phyloP scores from a whole-genome alignment of 2,797 vertebrate species.

The Neomorphus geoffroyi region DNA sequence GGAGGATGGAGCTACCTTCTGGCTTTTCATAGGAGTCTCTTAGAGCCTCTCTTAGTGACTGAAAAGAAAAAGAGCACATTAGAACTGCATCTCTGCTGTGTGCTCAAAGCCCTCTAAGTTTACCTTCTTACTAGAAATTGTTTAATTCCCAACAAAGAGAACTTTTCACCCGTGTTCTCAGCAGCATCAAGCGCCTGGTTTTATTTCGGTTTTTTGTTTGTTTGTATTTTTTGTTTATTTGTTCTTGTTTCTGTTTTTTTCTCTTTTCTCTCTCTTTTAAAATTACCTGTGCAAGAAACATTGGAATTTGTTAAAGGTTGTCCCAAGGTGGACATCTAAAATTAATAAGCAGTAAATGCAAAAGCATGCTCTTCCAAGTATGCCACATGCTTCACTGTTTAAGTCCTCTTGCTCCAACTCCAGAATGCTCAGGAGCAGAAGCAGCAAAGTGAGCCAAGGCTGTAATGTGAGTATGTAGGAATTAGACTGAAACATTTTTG shows the following conservation, averaged over 20 bases:
- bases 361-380: neutral
- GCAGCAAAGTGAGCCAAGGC: neutral
- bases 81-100: neutral
- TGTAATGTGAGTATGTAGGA: neutral
- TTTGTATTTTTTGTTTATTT: no score
- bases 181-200: neutral
- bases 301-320: neutral
- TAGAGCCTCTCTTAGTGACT: neutral
- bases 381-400: neutral
- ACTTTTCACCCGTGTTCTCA: neutral
- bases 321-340: neutral
- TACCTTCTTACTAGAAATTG: neutral
- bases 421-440: neutral
- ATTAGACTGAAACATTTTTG: neutral
- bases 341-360: neutral
- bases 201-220: no score
- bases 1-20: neutral
- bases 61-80: neutral
- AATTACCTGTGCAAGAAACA: neutral
- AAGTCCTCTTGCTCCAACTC: neutral
- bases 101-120: neutral
- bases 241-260: fast-evolving
- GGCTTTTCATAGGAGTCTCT: neutral
- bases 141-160: neutral
- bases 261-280: neutral